Base-by-base conservation (phyloP, 2,797 vertebrate genomes). In the Trachops cirrhosus region DNA sequence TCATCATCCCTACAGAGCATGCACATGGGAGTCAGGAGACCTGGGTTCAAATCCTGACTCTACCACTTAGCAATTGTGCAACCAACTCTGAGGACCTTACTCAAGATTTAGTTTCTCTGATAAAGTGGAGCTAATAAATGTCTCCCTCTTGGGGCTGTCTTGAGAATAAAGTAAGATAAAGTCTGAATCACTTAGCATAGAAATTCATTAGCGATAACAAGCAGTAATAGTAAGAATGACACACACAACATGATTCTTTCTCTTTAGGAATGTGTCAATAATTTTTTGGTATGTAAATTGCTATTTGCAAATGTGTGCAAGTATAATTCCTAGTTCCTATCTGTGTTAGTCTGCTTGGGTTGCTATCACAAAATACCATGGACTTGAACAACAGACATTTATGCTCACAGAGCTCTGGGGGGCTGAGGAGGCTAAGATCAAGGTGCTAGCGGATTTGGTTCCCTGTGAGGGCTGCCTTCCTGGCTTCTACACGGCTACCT, bases 21-120 rank as follows among this genome's bases (percentile, higher is more conserved):
- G 64, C 6, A 16, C 26, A 5, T 6, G 21, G 34, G 24, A 46
- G n/a, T 70, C 46, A 7, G 67, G 48, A 85, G 68, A 68, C 41
- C 39, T 89, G 78, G n/a, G 67, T 94, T 93, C 80, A 77, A 71
- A 93, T 68, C 18, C 74, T 2, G 0, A 15, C 39, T 86, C 32
- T 29, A 22, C 57, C n/a, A 14, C 19, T 15, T 78, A 85, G 59
- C 54, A 24, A 44, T 37, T 73, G 12, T 34, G 14, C 37, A 14
- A 34, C 7, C 70, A 64, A 67, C 48, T 5, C 68, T 12, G 24
- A 94, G 44, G 1, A n/a, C 22, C 9, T 71, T 44, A 39, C 14
- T 90, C n/a, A 46, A 32, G 18, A 70, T 83, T 29, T 44, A 77
- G 41, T 68, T 44, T 74, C 59, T 74, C 52, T 39, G 68, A 46